Conservation (phyloP, 2,888 invertebrate species). For the Eupelmus urozonus region DNA sequence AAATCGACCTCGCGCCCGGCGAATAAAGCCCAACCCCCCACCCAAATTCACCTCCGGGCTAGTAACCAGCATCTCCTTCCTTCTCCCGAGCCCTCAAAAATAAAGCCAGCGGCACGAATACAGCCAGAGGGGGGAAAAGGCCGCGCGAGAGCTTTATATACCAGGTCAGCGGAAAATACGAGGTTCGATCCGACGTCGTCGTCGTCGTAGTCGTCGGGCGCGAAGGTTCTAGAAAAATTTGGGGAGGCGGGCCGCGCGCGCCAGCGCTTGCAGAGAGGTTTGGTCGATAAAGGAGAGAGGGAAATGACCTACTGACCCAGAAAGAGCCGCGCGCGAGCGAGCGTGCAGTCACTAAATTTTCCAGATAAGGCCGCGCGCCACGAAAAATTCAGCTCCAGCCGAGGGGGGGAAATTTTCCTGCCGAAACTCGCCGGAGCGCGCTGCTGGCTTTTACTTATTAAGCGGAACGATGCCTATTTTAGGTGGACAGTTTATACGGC, state of each 20-base stretch:
- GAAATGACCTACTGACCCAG: conserved; percentile 53
- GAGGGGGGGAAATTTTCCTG: conserved; percentile 4
- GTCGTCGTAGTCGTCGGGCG: background rate
- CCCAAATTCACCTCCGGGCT: no score
- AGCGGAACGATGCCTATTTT: no score
- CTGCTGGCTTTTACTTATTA: background rate
- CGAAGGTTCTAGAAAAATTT: conserved; percentile 50
- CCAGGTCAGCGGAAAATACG: conserved; percentile 50
- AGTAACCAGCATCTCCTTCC: no score
- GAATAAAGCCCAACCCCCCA: no score
- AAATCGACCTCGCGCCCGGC: no score
- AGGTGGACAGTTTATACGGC: no score
- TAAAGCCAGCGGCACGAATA: background rate
- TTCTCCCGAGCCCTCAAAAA: background rate
- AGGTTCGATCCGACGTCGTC: no score
- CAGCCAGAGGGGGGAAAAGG: background rate
- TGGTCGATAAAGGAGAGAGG: conserved; percentile 54
- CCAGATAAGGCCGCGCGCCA: conserved; percentile 44
- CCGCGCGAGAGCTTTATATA: no score
- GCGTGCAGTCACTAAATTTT: conserved; percentile 52
- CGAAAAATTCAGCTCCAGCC: conserved; percentile 37
- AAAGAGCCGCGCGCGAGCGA: conserved; percentile 17
- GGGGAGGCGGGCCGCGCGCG: conserved; percentile 9
- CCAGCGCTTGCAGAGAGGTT: conserved; percentile 17
- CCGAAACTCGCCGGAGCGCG: no score